A percentile compares a stretch with the other conserved stretches of the same genome.
Conservation (phyloP, 2,888 invertebrate genomes). For the Drosophila neoperkinsi region DNA sequence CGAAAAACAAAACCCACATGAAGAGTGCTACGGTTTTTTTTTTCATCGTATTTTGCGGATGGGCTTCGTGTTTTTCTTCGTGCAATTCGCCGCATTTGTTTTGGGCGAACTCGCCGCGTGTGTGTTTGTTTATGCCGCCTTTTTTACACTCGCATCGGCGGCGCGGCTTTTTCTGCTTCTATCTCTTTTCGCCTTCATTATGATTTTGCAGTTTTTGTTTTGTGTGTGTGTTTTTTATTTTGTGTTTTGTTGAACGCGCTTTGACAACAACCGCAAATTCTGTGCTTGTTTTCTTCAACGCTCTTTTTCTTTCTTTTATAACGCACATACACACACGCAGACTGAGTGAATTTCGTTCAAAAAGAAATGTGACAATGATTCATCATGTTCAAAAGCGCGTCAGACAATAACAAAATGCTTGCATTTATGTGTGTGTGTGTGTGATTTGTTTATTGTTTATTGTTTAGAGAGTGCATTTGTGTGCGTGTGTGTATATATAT, state of each 20-base stretch:
- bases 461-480: not conserved
- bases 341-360: conserved; percentile 19
- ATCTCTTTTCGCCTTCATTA: conserved; percentile 33
- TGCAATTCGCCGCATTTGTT: conserved; percentile 83
- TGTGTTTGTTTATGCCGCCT: conserved; percentile 82
- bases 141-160: conserved; percentile 61
- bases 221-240: conserved; percentile 57
- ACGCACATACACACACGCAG: conserved; percentile 8
- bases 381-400: conserved; percentile 30
- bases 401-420: conserved; percentile 39
- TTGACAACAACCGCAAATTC: conserved; percentile 15
- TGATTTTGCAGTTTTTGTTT: conserved; percentile 62
- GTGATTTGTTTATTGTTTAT: conserved; percentile 12
- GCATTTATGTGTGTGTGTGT: conserved; percentile 21
- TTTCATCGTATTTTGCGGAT: conserved; percentile 78
- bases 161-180: conserved; percentile 69
- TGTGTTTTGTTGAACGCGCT: conserved; percentile 50
- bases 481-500: not conserved
- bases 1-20: conserved; percentile 74
- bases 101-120: conserved; percentile 76
- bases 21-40: conserved; percentile 68
- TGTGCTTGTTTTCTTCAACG: conserved; percentile 3
- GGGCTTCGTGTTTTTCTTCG: conserved; percentile 70
- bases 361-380: conserved; percentile 42
- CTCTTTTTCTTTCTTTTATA: conserved; percentile 2